phyloP scores from a whole-genome alignment of 2,888 invertebrate species.

The Camptogramma bilineatum region DNA sequence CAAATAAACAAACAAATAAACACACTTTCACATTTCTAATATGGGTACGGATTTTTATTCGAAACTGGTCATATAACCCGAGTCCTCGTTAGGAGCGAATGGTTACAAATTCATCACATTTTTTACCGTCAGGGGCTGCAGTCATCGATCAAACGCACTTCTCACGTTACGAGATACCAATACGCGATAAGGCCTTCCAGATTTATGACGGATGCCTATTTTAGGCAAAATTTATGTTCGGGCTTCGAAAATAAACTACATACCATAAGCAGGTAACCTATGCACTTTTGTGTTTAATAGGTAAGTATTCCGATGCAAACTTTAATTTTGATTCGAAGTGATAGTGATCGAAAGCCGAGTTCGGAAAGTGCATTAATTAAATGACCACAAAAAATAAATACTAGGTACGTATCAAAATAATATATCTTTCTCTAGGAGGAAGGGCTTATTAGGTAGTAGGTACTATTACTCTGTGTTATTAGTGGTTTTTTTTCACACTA shows the following conservation, averaged over 20 bases:
- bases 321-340: too few relatives aligned
- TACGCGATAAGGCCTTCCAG: conserved; percentile 68
- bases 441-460: too few relatives aligned
- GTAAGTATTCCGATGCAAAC: too few relatives aligned
- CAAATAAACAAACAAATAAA: too few relatives aligned
- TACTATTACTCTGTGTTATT: too few relatives aligned
- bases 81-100: conserved; percentile 39
- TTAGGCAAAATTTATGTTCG: conserved; percentile 43
- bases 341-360: too few relatives aligned
- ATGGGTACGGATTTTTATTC: neutral
- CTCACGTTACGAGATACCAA: conserved; percentile 70
- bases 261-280: neutral
- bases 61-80: conserved; percentile 3
- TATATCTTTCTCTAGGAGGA: too few relatives aligned
- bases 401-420: too few relatives aligned
- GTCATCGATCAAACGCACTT: conserved; percentile 59
- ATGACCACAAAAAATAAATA: too few relatives aligned
- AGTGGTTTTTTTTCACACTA: too few relatives aligned
- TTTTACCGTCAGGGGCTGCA: conserved; percentile 46
- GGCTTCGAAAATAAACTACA: conserved; percentile 2
- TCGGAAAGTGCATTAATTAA: too few relatives aligned
- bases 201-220: conserved; percentile 69
- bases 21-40: too few relatives aligned
- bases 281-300: neutral
- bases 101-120: conserved; percentile 56